Conservation (phyloP, 2,888 invertebrate genomes). For the Osmoderma eremita region DNA sequence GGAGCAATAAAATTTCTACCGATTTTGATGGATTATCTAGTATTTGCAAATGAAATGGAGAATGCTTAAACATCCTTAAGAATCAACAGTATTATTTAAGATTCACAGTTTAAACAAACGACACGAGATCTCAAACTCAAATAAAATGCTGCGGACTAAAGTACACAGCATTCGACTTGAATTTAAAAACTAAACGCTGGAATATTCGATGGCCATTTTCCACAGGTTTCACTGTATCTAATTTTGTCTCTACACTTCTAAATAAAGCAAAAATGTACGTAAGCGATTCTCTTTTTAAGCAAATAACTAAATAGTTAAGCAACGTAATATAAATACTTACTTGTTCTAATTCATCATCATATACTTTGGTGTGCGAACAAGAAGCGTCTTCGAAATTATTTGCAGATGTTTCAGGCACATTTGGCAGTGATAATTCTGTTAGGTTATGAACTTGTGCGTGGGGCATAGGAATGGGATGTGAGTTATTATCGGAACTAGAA, state of each 20-base stretch:
- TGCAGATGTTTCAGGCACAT: conserved; percentile 56
- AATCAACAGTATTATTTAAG: too few relatives aligned
- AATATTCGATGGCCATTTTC: too few relatives aligned
- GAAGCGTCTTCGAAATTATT: conserved; percentile 57
- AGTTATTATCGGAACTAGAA: not conserved
- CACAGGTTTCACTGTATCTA: too few relatives aligned
- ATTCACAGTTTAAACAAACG: too few relatives aligned
- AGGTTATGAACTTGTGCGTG: conserved; percentile 35
- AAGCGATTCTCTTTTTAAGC: conserved; percentile 4
- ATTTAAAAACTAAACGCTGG: too few relatives aligned
- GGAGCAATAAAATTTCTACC: too few relatives aligned
- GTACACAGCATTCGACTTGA: too few relatives aligned
- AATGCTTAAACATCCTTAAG: too few relatives aligned
- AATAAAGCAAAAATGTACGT: conserved; percentile 1
- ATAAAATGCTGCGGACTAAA: too few relatives aligned
- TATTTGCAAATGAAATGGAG: too few relatives aligned
- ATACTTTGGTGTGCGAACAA: conserved; percentile 52
- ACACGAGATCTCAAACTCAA: too few relatives aligned
- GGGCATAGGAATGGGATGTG: conserved; percentile 5
- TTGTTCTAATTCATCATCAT: conserved; percentile 52
- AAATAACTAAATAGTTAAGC: conserved; percentile 23
- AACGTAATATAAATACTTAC: conserved; percentile 54
- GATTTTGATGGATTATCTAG: too few relatives aligned
- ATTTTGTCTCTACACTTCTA: not conserved
- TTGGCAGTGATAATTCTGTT: conserved; percentile 52